Evolutionary conservation across 2,888 invertebrate genomes (phyloP), one percentile per base, ranked within the genome.

Genomic region (Drosophila helvetica): DNA sequence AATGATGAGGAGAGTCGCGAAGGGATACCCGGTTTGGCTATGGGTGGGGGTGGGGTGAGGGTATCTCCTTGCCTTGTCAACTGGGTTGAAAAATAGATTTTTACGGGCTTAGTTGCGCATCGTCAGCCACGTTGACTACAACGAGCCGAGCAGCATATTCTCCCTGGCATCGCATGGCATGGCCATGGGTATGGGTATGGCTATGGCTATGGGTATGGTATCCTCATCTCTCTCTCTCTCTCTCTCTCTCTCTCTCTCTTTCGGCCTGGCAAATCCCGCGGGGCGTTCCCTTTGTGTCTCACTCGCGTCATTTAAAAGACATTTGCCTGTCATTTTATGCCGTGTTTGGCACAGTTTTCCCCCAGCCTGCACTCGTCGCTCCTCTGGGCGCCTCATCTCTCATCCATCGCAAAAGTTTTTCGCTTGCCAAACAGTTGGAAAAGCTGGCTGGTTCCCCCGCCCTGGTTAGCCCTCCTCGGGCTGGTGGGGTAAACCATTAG

Each of bases 301-400:
- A 78, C 88, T 87, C 79, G 87, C 81, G 85, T 89, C 85, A 90
- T 89, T 89, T 88, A 89, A 89, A 90, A 88, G 86, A 82, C 87
- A 90, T 89, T 90, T 89, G 89, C 88, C 89, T 90, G 90, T 88
- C 90, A 89, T 89, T 90, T 89, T 86, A 87, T 89, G 86, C 87
- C 89, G 80, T 88, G 81, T 89, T 83, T 80, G 88, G 88, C 80
- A 78, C 82, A 82, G 75, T 88, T 88, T 86, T 85, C 60, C 55
- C 64, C 53, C 60, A 50, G 18, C 43, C 19, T 55, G 42, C 46
- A 18, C 62, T 17, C 25, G 43, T 10, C 55, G 55, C 45, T 64
- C 58, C 73, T 74, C 46, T 50, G 55, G 19, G 33, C 25, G 52
- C 50, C 70, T 70, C 42, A 10, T 45, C 51, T 47, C 51, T 43